Evolutionary conservation across 2,113 vertebrate species (phyloP).

Genomic region (Proterorhinus semilunaris): DNA sequence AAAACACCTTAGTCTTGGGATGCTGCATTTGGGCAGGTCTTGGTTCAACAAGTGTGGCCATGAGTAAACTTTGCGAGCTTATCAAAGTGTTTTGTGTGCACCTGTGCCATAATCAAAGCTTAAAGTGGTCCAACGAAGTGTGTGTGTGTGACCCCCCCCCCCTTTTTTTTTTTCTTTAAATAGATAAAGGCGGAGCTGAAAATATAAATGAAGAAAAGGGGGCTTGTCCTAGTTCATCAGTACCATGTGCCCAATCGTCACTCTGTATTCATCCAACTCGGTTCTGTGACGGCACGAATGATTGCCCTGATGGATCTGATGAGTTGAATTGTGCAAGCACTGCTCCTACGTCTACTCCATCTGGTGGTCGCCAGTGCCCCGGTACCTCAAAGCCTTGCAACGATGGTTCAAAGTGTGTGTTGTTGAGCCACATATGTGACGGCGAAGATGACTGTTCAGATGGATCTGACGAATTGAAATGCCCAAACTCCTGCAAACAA

Average conservation of each 20-base stretch:
- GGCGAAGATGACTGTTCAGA: conserved; percentile 82
- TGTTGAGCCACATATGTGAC: conserved; percentile 78
- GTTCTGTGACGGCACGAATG: conserved; percentile 79
- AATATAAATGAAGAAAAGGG: neutral
- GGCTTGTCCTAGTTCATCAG: conserved; percentile 51
- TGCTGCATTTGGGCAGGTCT: no score
- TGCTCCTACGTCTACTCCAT: neutral
- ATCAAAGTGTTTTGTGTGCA: no score
- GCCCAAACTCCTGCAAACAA: conserved; percentile 43
- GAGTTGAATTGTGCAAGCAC: conserved; percentile 70
- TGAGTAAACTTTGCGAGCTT: no score
- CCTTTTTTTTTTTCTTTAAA: neutral
- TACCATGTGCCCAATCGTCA: conserved; percentile 71
- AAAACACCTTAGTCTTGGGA: no score
- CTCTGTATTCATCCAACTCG: conserved; percentile 75
- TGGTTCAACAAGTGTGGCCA: no score
- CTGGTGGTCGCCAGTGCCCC: conserved; percentile 51
- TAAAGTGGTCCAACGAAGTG: no score
- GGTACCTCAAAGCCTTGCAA: conserved; percentile 62
- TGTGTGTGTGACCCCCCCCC: no score
- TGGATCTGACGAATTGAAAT: conserved; percentile 80
- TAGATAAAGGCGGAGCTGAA: neutral
- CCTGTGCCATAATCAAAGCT: no score
- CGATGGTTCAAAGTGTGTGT: conserved; percentile 75
- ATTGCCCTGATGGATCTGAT: conserved; percentile 85